Evolutionary conservation across 2,888 invertebrate species (phyloP).

Genomic region (Erebia aethiops): DNA sequence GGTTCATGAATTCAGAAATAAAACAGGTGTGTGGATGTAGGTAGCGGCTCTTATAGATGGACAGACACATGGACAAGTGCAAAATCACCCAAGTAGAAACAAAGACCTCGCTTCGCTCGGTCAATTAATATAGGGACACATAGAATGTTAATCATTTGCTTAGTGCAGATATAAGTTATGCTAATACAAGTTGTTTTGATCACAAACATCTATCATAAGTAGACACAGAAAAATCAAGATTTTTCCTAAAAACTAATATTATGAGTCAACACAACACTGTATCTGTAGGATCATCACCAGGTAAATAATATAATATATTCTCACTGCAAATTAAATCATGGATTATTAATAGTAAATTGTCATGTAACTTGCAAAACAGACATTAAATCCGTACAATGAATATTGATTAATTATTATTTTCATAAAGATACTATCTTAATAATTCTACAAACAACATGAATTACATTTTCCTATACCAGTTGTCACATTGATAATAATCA

Average conservation of each 20-base stretch:
- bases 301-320: constrained; percentile 31
- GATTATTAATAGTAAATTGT: constrained; percentile 50
- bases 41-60: too few relatives aligned
- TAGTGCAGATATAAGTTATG: constrained; percentile 30
- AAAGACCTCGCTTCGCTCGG: too few relatives aligned
- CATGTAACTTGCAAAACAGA: constrained; percentile 48
- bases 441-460: constrained; percentile 70
- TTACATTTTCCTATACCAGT: constrained; percentile 67
- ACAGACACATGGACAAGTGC: too few relatives aligned
- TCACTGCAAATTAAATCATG: constrained; percentile 23
- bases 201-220: constrained; percentile 31
- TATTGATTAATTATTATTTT: constrained; percentile 51
- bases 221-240: constrained; percentile 36
- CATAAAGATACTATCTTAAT: constrained; percentile 54
- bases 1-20: too few relatives aligned
- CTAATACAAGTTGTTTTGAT: constrained; percentile 34
- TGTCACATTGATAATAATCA: constrained; percentile 60
- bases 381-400: constrained; percentile 46
- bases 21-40: too few relatives aligned
- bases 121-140: constrained; percentile 41
- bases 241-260: constrained; percentile 29
- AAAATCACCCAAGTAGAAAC: too few relatives aligned
- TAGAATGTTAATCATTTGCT: constrained; percentile 22
- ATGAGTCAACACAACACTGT: constrained; percentile 35
- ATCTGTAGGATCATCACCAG: constrained; percentile 34